Evolutionary conservation across 2,888 invertebrate species (phyloP), one percentile per base, ranked within the genome.

Genomic region (Cerastoderma edule): DNA sequence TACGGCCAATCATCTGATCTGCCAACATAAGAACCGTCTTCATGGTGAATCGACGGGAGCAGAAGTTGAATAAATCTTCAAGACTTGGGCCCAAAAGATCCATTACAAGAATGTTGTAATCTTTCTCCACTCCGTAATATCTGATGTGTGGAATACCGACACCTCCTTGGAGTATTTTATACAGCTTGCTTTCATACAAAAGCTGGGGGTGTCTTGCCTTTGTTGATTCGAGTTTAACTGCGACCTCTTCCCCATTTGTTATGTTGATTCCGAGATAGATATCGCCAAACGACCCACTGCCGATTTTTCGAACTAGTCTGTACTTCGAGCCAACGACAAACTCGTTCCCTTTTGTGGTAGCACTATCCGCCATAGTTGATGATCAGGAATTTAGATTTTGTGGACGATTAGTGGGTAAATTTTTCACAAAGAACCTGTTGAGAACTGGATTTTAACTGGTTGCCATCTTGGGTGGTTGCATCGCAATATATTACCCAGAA

Each of bases 21-120:
- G 98, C 99, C 90, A 99, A 94, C 99, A 99, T 99, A 85, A 99
- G 95, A 83, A 99, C 99, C 85, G 99, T 99, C 95, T 99, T 99
- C 95, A 99, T 98, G 88, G 99, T 99, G 94, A 99, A 99, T 92
- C 98, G 96, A 83, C 99, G 96, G 80, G 98, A 97, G 94, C 99
- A 99, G 94, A 99, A 99, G 94, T 99, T 99, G 95, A 99, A 99
- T 67, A 99, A 95, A 94, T 89, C 89, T 77, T 89, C 89, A 27
- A 89, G 83, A 83, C 89, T 89, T 63, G 89, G 89, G 27, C 89
- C 99, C 85, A 99, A 94, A 68, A 99, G 95, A 94, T 99, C 99
- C 99, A 99, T 99, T 85, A 99, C 99, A 90, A 99, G 95, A 84
- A 99, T 97, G 94, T 99, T 99, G 95, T 98, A 98, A 89, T 99